Conservation (phyloP, 2,797 vertebrate genomes). For the Anguilla anguilla region DNA sequence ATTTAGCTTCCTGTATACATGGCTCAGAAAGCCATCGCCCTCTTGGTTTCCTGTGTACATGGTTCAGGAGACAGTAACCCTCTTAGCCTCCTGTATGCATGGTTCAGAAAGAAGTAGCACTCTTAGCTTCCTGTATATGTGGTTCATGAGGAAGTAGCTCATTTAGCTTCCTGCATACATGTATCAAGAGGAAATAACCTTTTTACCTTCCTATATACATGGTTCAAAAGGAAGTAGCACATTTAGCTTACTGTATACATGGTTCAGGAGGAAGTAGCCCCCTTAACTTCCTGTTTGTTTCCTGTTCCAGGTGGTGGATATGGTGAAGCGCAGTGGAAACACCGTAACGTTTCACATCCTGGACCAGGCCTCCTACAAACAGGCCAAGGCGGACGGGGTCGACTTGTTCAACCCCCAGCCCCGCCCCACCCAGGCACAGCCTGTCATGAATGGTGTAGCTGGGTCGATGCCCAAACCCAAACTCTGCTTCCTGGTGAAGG, state of each 20-base stretch:
- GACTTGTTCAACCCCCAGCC: conserved; percentile 67
- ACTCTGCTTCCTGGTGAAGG: conserved; percentile 86
- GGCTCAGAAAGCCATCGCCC: neutral
- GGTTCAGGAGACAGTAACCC: neutral
- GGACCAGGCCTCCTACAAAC: conserved; percentile 79
- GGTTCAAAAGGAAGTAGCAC: neutral
- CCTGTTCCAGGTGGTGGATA: conserved; percentile 80
- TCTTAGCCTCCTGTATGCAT: neutral
- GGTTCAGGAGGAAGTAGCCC: neutral
- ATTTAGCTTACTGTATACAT: neutral
- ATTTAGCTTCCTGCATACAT: no score
- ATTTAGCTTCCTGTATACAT: neutral
- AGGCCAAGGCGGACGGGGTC: conserved; percentile 70
- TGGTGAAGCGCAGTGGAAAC: conserved; percentile 77
- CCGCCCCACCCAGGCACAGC: conserved; percentile 36
- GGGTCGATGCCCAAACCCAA: conserved; percentile 66
- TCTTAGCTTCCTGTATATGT: neutral
- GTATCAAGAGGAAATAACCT: neutral
- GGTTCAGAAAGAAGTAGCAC: neutral
- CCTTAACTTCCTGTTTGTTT: conserved; percentile 13
- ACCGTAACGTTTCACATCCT: conserved; percentile 81
- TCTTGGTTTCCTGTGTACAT: neutral
- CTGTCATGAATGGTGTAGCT: conserved; percentile 58
- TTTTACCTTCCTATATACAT: neutral
- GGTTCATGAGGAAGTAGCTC: no score